phyloP scores from a whole-genome alignment of 2,888 invertebrate genomes.

The Gonocerus acuteangulatus region DNA sequence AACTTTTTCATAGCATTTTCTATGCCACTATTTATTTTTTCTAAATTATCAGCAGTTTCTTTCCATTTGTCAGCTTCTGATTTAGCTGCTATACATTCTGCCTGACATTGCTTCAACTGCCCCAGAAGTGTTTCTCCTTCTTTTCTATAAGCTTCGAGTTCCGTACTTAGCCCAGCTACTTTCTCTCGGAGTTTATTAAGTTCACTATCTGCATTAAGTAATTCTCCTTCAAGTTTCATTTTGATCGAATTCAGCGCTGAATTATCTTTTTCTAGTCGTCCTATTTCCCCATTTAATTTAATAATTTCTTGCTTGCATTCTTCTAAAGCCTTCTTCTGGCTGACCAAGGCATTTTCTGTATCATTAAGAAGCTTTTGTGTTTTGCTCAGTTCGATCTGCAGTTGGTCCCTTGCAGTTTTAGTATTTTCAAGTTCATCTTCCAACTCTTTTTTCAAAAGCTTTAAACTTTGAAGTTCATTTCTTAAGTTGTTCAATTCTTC shows the following conservation, averaged over 20 bases:
- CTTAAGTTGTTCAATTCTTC: not conserved
- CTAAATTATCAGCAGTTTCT: conserved; percentile 17
- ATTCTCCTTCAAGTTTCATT: conserved; percentile 10
- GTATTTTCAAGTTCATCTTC: not conserved
- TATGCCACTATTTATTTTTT: conserved; percentile 14
- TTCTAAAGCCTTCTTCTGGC: conserved; percentile 5
- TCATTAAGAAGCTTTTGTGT: conserved; percentile 6
- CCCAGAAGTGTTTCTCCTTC: conserved; percentile 14
- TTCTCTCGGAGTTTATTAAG: not conserved
- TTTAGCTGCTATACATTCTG: conserved; percentile 21
- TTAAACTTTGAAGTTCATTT: not conserved
- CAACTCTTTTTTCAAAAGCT: conserved; percentile 2
- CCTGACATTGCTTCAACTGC: conserved; percentile 16
- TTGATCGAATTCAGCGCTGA: conserved; percentile 1
- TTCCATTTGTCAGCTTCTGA: conserved; percentile 23
- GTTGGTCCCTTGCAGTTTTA: not conserved
- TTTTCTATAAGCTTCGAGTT: conserved; percentile 11
- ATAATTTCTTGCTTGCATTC: not conserved
- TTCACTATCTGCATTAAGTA: not conserved
- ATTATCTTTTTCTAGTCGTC: conserved; percentile 5
- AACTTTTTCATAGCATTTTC: conserved; percentile 14
- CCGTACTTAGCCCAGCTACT: conserved; percentile 12
- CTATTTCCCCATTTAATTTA: conserved; percentile 12
- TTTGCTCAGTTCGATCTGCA: conserved; percentile 8
- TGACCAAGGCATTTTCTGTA: conserved; percentile 1